These are phyloP conservation scores for Gallinago stenura DNA, from an alignment of 2,797 vertebrate genomes.

Conservation along the genomic window DNA sequence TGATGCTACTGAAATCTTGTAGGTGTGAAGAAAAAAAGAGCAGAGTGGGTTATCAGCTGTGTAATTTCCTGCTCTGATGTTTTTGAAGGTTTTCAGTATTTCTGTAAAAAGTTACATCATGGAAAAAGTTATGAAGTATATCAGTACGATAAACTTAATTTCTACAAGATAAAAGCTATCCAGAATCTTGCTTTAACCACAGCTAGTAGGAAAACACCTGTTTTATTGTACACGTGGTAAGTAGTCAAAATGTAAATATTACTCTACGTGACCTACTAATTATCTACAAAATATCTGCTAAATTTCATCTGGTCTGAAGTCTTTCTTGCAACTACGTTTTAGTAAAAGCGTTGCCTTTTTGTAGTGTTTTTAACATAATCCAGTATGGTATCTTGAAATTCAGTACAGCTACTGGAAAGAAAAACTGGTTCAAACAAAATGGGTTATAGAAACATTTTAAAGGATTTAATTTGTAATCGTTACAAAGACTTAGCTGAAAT, in stretches of 20 bases:
- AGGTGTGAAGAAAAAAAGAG: background rate
- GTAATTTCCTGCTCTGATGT: background rate
- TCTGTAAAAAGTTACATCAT: background rate
- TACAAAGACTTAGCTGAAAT: constrained; percentile 18
- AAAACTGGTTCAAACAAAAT: background rate
- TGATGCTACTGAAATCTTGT: background rate
- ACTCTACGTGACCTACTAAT: constrained; percentile 52
- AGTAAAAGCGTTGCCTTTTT: constrained; percentile 25
- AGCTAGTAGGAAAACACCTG: background rate
- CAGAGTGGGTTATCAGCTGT: background rate
- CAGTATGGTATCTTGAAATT: constrained; percentile 12
- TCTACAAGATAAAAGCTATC: background rate
- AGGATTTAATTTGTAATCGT: constrained; percentile 3
- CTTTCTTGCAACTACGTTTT: background rate
- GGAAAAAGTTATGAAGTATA: background rate
- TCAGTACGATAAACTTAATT: background rate
- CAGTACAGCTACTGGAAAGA: background rate
- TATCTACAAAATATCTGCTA: constrained; percentile 47
- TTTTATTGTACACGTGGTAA: background rate
- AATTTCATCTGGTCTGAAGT: constrained; percentile 13
- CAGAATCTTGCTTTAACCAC: background rate
- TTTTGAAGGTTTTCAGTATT: background rate
- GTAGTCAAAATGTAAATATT: constrained; percentile 13
- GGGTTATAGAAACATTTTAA: constrained; percentile 1
- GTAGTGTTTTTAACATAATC: constrained; percentile 27